A percentile compares a stretch with the other conserved stretches of the same genome.
Conservation (phyloP, 2,888 invertebrate species). For the Dynastes maya region DNA sequence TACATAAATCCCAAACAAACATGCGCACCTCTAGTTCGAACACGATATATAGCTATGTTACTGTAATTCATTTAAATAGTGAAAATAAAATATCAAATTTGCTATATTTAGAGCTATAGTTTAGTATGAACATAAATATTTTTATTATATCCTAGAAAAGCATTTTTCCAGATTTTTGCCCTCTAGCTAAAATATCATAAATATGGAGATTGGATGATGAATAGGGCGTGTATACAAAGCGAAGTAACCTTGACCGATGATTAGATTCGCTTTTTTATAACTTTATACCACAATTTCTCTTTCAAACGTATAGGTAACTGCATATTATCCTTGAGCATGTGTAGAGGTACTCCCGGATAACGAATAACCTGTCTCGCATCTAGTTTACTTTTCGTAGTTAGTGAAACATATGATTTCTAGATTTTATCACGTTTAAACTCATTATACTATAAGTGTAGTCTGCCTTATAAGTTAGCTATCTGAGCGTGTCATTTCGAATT, state of each 20-base stretch:
- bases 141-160: too few relatives aligned
- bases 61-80: too few relatives aligned
- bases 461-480: constrained; percentile 33
- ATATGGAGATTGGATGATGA: neutral
- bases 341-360: neutral
- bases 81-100: too few relatives aligned
- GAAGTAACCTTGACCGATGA: constrained; percentile 18
- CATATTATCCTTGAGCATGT: neutral
- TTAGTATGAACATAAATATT: too few relatives aligned
- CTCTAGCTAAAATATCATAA: neutral
- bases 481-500: constrained; percentile 30
- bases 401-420: constrained; percentile 41
- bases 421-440: constrained; percentile 37
- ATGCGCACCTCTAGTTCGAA: too few relatives aligned
- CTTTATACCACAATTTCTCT: constrained; percentile 16
- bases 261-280: constrained; percentile 29
- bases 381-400: constrained; percentile 27
- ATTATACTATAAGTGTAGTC: constrained; percentile 36
- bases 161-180: too few relatives aligned
- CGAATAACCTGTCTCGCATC: constrained; percentile 13
- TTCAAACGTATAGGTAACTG: constrained; percentile 4
- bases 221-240: neutral
- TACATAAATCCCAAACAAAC: too few relatives aligned
- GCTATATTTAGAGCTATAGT: too few relatives aligned
- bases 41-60: too few relatives aligned